Conservation (phyloP, 2,113 vertebrate genomes). For the Egretta garzetta region DNA sequence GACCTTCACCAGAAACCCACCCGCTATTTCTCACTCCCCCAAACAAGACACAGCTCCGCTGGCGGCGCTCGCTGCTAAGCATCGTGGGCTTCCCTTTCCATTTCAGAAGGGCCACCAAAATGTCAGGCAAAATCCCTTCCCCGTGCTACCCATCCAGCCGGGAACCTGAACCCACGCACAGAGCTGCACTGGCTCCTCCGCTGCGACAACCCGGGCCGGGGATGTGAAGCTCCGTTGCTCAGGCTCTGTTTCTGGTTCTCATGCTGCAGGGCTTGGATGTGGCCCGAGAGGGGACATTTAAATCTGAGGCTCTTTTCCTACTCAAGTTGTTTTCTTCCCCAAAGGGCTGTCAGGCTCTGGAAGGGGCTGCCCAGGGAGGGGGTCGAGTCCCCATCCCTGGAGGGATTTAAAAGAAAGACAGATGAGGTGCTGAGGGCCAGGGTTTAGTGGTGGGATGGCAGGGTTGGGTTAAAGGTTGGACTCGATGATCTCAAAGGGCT, state of each 20-base stretch:
- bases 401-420: too few species aligned
- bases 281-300: neutral
- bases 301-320: neutral
- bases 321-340: neutral
- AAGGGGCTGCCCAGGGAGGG: too few species aligned
- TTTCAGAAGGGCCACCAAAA: neutral
- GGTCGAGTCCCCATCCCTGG: too few species aligned
- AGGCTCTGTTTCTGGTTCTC: neutral
- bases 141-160: neutral
- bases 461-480: too few species aligned
- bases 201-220: fast-evolving
- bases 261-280: neutral
- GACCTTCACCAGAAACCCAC: neutral
- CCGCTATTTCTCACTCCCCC: neutral
- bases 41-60: neutral
- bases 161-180: fast-evolving
- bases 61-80: neutral
- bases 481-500: too few species aligned
- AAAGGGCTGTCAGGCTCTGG: too few species aligned
- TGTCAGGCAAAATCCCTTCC: neutral
- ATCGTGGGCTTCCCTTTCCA: neutral
- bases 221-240: fast-evolving
- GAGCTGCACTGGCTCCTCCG: fast-evolving
- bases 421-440: too few species aligned
- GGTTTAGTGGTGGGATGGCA: too few species aligned